Base-by-base conservation (phyloP, 2,888 invertebrate species). In the Octonoba sinensis region DNA sequence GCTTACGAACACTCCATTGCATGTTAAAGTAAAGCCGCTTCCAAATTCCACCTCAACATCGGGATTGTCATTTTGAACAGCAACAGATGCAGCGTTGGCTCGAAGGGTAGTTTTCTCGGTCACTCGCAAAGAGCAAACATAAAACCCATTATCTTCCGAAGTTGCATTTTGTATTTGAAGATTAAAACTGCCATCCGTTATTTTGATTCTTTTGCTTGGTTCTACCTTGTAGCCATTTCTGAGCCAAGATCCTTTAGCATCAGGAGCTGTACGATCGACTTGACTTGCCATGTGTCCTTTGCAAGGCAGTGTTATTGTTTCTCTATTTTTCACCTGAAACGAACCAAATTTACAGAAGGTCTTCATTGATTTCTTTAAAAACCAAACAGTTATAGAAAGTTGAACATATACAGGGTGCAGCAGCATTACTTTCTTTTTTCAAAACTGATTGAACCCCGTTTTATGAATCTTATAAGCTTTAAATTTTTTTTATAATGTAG, bases 11-110 rank as follows among this genome's bases (percentile, higher is more conserved):
- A 20, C 54, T 54, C 51, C 62, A 8, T 74, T 65, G 27, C 74
- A 74, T 2, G 56, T 18, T 4, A 65, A 27, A 12, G 11, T 20
- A 11, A 74, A 65, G 15, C 56, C 3, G 1, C 18, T 2, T 0
- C 65, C 74, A 3, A 46, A 4, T 16, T 20, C 20, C 0, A 74
- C 56, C 2, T 13, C 18, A 18, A 57, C 3, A 18, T 74, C 74
- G 1, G 74, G 65, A 0, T 57, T 24, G 46, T 46, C 24, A n/a
- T 65, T 74, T 22, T 74, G 74, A n/a, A 74, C 65, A 8, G 65
- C 44, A 2, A 74, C 65, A 16, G 74, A 20, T 6, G 65, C 51
- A 1, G 65, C 15, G 16, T 64, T 65, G 12, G 44, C 22, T n/a
- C 65, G 62, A 16, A 65, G 20, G 27, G 18, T 16, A 8, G 46